Base-by-base conservation (phyloP, 2,888 invertebrate species). In the Alcis repandata region DNA sequence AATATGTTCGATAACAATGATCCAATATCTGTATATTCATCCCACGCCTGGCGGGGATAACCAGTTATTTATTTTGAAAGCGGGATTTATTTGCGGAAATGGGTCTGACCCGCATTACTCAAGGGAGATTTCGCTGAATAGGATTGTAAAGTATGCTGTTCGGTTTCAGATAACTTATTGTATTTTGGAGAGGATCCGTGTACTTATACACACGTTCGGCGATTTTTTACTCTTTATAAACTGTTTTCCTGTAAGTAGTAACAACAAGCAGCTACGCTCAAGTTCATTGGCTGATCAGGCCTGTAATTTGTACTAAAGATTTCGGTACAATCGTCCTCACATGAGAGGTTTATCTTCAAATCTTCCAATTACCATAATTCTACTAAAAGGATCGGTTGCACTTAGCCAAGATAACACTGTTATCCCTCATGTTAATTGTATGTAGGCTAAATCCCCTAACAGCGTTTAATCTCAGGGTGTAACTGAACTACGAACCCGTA, bases 101-200 rank as follows among this genome's bases (percentile, higher is more conserved):
- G 87, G 89, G 88, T 82, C 85, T 82, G 86, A 89, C 90, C 90
- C 89, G 84, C 85, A 90, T 90, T 88, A 89, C 86, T 90, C 90
- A 89, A 84, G 88, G 87, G 87, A 90, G 87, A 88, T 88, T 88
- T 84, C 79, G 84, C 86, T 87, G 89, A 88, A 87, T 87, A 82
- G 86, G 84, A 87, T 83, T 88, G 82, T 86, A 86, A 88, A 88
- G 86, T 87, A 86, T 84, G 83, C 84, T 80, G 80, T 84, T 84
- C 80, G 83, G 84, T 84, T 85, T 80, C 78, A 80, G 83, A 87
- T 88, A 88, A 85, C 79, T 87, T 85, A 86, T 86, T 84, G 85
- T 87, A 82, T 85, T 87, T 80, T 77, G 79, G 75, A 75, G 74
- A 74, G 76, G 63, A 75, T 76, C 74, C 70, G 69, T 72, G 75